phyloP scores from a whole-genome alignment of 2,888 invertebrate species.

The Drosophila yooni region DNA sequence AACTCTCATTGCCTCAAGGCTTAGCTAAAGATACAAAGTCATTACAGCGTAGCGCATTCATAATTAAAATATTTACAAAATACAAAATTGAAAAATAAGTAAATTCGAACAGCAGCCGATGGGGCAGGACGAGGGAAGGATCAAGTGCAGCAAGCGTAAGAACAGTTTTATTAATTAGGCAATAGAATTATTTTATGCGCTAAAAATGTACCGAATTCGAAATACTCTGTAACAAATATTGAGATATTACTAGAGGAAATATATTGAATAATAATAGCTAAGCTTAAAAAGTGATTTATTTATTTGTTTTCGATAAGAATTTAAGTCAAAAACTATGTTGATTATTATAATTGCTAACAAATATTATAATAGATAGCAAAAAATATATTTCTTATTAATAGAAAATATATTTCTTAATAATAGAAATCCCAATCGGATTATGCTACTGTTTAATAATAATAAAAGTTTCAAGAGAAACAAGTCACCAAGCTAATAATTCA shows the following conservation, averaged over 20 bases:
- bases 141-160: constrained; percentile 48
- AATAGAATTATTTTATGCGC: constrained; percentile 9
- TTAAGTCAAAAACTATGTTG: not conserved
- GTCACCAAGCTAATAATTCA: not conserved
- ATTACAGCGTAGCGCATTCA: constrained; percentile 67
- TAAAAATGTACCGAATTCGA: not conserved
- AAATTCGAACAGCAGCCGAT: not conserved
- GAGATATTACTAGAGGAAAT: not conserved
- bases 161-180: constrained; percentile 57
- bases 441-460: not conserved
- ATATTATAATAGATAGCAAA: no score
- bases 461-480: not conserved
- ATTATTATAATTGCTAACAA: not conserved
- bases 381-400: no score
- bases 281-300: not conserved
- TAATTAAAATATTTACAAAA: constrained; percentile 71
- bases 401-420: not conserved
- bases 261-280: not conserved
- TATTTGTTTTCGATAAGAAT: not conserved
- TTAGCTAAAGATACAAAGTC: constrained; percentile 69
- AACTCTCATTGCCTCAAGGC: constrained; percentile 21
- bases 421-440: no score
- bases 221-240: constrained; percentile 8
- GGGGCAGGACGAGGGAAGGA: not conserved
- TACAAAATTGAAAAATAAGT: not conserved